Evolutionary conservation across 2,113 vertebrate genomes (phyloP), one percentile per base, ranked within the genome.

Genomic region (Scatophagus argus): DNA sequence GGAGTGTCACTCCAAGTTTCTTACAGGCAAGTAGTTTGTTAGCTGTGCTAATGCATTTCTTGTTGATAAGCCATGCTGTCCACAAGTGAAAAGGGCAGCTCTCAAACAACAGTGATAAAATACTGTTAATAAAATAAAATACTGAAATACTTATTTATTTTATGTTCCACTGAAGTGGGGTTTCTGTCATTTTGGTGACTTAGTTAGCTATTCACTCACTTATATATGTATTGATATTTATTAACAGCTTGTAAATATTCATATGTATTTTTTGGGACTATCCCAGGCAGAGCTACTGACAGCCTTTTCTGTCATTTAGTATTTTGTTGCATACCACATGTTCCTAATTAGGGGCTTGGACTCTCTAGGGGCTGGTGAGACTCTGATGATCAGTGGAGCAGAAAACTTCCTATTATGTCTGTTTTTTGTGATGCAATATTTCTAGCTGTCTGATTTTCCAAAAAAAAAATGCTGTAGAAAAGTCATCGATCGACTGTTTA

Each of bases 1-100:
- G 46, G 39, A 64, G 44, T 59, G 81, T 77, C 83, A 71, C 68
- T 81, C 80, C 63, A 59, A 43, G 74, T 78, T 82, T 84, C 80
- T 67, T 69, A 39, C 44, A 36, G 54, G 32, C 29, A 1, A 61
- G 61, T 47, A 46, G 60, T 82, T 84, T 74, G 78, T 86, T 85
- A 82, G 41, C 68, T 63, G 31, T 39, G 71, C 69, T 81, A 85
- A 83, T 85, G 63, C 55, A 39, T 79, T 80, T 78, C 52, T 69
- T 70, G 70, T n/a, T 55, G 47, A 54, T 81, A 62, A 67, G 60
- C 47, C 54, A 31, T 77, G 78, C 56, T 63, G 54, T 51, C 65
- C 41, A 23, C 43, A 16, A 23, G 62, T 60, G 41, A 77, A 71
- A 56, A 47, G 61, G 41, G 54, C 49, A 67, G 62, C 70, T 52